Conservation (phyloP, 1,140 invertebrate species). For the Trichoplusia ni region DNA sequence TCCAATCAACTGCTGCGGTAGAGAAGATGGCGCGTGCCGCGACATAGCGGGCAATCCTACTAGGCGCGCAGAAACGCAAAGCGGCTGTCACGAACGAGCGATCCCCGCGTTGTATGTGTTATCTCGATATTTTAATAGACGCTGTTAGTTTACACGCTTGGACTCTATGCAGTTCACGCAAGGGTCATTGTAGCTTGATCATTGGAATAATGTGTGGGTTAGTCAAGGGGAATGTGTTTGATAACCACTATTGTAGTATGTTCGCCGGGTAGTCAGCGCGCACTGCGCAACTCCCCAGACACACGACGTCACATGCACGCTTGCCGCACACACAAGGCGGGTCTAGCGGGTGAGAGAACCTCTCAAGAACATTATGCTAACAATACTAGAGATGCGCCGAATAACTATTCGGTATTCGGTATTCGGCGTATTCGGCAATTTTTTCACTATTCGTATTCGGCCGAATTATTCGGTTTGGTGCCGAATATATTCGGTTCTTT, state of each 20-base stretch:
- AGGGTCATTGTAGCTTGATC: constrained; percentile 33
- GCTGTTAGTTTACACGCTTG: background rate
- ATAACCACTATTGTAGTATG: constrained; percentile 52
- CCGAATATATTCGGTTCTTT: too few relatives aligned
- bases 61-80: constrained; percentile 53
- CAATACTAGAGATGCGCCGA: too few relatives aligned
- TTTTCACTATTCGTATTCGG: too few relatives aligned
- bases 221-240: constrained; percentile 52
- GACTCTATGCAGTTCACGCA: constrained; percentile 23
- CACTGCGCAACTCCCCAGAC: constrained; percentile 80
- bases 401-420: too few relatives aligned
- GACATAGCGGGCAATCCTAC: constrained; percentile 75
- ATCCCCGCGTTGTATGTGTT: constrained; percentile 39
- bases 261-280: constrained; percentile 72
- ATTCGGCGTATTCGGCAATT: too few relatives aligned
- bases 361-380: constrained; percentile 52
- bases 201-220: constrained; percentile 26
- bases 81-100: constrained; percentile 29
- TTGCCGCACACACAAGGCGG: constrained; percentile 35
- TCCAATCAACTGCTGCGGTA: constrained; percentile 3
- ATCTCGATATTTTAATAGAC: constrained; percentile 40
- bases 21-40: constrained; percentile 73
- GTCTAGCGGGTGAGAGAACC: constrained; percentile 26
- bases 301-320: constrained; percentile 66
- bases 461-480: too few relatives aligned